Evolutionary conservation across 2,797 vertebrate genomes (phyloP).

Genomic region (Hypotaenidia philippensis): DNA sequence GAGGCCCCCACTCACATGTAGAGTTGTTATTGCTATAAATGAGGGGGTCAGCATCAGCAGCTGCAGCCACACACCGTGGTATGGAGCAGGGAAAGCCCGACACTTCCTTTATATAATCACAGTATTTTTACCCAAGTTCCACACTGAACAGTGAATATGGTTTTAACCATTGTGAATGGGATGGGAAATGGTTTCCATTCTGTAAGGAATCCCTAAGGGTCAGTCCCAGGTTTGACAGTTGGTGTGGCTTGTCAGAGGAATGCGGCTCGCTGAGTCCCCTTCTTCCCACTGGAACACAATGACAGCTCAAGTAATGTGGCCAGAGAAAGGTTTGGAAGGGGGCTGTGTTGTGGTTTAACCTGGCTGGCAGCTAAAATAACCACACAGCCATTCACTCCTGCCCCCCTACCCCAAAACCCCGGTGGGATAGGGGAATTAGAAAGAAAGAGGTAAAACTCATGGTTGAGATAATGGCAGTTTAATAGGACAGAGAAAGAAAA

Average conservation of each 20-base stretch:
- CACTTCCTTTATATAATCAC: no score
- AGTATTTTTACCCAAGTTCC: background rate
- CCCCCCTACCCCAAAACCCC: no score
- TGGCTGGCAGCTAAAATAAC: no score
- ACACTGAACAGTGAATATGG: rapidly evolving
- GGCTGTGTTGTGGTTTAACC: background rate
- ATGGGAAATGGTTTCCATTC: background rate
- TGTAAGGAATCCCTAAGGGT: rapidly evolving
- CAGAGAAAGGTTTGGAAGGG: background rate
- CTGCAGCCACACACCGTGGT: background rate
- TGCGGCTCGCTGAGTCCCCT: background rate
- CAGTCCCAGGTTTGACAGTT: background rate
- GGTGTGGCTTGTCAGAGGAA: background rate
- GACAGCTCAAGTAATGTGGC: background rate
- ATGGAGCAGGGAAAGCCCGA: background rate
- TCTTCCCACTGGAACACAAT: background rate
- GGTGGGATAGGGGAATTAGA: no score
- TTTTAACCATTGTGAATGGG: background rate
- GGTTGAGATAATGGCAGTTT: no score
- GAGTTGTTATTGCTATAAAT: background rate
- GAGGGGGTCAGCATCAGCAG: background rate
- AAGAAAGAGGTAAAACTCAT: no score
- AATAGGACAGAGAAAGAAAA: no score
- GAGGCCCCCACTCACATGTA: background rate
- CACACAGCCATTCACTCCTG: no score